Base-by-base conservation (phyloP, 2,113 vertebrate species). In the Dicrurus megarhynchus region DNA sequence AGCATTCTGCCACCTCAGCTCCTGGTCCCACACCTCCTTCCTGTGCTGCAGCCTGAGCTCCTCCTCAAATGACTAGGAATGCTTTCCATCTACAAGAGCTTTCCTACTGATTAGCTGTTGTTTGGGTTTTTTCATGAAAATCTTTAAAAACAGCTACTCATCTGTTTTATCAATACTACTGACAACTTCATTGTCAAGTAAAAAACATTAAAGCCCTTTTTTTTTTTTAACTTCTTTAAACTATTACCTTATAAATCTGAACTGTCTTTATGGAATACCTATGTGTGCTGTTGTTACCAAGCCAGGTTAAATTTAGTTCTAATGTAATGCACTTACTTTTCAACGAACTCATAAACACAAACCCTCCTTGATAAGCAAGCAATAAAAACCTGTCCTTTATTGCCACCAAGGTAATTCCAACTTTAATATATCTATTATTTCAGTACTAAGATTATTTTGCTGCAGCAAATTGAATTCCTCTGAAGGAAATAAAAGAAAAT, bases 321-420 rank as follows among this genome's bases (percentile, higher is more conserved):
- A 92, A 55, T 22, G 32, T 61, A 95, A 96, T 15, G 70, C 57
- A 85, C 44, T 83, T 63, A 53, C 64, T 91, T 83, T 44, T 73
- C 77, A n/a, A 83, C 0, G 5, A 97, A 94, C 74, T 77, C 95
- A 90, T 95, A 83, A 97, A 96, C 87, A 97, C 75, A 96, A 96
- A 67, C 71, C 26, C 57, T 89, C 42, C 67, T 74, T 85, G 94
- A 96, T 95, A 97, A 96, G 87, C 63, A 86, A 92, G 90, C 81
- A 95, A 97, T 97, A 97, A 97, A 97, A 94, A 14, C 26, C 42
- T 61, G 79, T 82, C 49, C 76, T 95, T 97, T 97, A 97, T 84
- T 96, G 90, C 90, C 71, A 89, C 55, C 69, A 82, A 89, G 89
- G 86, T 92, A 97, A 96, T 93, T 95, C 55, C 70, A 80, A 49